These are phyloP conservation scores for Pygoscelis adeliae DNA, from an alignment of 2,113 vertebrate genomes.

Conservation along the genomic window DNA sequence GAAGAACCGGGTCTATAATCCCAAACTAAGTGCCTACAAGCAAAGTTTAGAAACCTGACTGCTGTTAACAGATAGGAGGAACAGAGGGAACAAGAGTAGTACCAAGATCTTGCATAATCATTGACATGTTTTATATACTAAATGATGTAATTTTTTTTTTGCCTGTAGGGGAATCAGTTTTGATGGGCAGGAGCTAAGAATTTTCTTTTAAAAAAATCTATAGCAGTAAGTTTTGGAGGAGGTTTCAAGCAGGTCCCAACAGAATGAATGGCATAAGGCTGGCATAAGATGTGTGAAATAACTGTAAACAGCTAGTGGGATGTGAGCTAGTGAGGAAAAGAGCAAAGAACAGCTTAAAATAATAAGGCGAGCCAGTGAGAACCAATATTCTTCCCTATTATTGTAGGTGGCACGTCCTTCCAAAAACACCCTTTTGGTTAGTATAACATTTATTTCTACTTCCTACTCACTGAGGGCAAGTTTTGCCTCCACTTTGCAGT, in stretches of 20 bases:
- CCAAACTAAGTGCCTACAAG: not conserved
- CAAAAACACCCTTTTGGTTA: slow-evolving; percentile 48
- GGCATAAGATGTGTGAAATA: slow-evolving; percentile 69
- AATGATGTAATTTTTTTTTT: slow-evolving; percentile 45
- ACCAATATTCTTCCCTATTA: slow-evolving; percentile 54
- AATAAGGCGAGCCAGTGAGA: slow-evolving; percentile 54
- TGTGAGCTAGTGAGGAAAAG: slow-evolving; percentile 70
- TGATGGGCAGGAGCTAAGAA: slow-evolving; percentile 49
- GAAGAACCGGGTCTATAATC: not conserved
- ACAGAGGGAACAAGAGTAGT: not conserved
- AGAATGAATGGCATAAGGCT: slow-evolving; percentile 72
- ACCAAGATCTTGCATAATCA: slow-evolving; percentile 61
- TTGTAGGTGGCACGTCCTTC: slow-evolving; percentile 54
- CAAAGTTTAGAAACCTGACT: slow-evolving; percentile 5
- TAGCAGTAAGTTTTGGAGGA: slow-evolving; percentile 55
- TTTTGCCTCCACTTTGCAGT: slow-evolving; percentile 12
- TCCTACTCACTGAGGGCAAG: slow-evolving; percentile 40
- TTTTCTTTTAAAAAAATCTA: not conserved
- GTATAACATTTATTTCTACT: slow-evolving; percentile 41
- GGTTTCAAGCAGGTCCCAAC: slow-evolving; percentile 62
- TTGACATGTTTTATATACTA: slow-evolving; percentile 44
- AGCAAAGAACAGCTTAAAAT: slow-evolving; percentile 72
- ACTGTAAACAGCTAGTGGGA: slow-evolving; percentile 72
- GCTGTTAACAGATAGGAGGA: not conserved
- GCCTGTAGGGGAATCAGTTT: slow-evolving; percentile 12